Percentiles rank a stretch among this genome's conserved stretches.
These are phyloP conservation scores for Ophthalmolycus amberensis DNA, from an alignment of 2,113 vertebrate genomes.

Conservation along the genomic window DNA sequence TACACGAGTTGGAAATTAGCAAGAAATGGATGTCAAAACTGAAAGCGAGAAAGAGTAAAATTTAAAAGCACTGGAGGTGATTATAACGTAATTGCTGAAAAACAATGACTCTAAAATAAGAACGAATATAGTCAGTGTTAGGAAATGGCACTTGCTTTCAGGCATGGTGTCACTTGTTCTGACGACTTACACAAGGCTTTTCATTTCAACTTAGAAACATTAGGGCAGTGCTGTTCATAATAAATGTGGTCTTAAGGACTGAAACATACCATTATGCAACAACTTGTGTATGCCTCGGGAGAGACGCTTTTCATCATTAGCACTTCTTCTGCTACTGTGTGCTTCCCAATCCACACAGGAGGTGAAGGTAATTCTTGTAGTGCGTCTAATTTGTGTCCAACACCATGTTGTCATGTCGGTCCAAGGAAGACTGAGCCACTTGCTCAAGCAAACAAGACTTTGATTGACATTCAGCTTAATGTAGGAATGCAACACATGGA, in stretches of 20 bases:
- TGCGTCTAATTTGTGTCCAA: conserved; percentile 36
- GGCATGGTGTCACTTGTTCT: conserved; percentile 21
- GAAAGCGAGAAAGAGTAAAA: conserved; percentile 22
- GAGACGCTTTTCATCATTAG: neutral
- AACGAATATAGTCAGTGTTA: conserved; percentile 23
- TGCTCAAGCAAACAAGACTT: conserved; percentile 36
- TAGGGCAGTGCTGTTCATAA: neutral
- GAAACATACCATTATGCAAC: neutral
- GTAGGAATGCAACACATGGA: conserved; percentile 52
- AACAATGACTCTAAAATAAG: conserved; percentile 34
- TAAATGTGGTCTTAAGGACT: neutral
- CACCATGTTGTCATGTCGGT: conserved; percentile 32
- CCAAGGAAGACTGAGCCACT: conserved; percentile 10
- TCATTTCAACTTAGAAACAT: neutral
- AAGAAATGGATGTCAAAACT: conserved; percentile 56
- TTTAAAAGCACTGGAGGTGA: conserved; percentile 42
- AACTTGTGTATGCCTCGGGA: neutral
- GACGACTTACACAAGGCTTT: conserved; percentile 10
- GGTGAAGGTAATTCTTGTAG: neutral
- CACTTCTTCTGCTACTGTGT: neutral
- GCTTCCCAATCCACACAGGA: conserved; percentile 1
- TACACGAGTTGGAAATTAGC: conserved; percentile 39
- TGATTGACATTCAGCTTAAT: conserved; percentile 60
- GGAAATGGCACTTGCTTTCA: conserved; percentile 16
- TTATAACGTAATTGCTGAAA: conserved; percentile 25